Conservation (phyloP, 2,888 invertebrate species). For the Stenoptilia bipunctidactyla region DNA sequence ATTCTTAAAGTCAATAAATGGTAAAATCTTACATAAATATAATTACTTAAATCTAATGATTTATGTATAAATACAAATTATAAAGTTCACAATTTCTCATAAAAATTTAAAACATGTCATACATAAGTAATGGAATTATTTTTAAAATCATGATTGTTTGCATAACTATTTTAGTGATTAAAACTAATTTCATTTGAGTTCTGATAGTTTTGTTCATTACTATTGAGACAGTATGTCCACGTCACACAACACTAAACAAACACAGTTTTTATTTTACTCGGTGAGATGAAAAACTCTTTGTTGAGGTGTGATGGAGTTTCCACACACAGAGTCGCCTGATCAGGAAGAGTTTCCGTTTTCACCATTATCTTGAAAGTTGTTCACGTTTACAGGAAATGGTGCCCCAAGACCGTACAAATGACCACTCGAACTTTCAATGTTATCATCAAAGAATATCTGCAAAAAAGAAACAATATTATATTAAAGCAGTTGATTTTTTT, state of each 20-base stretch:
- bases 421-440: constrained; percentile 97
- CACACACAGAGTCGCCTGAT: constrained; percentile 27
- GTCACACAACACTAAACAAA: not conserved
- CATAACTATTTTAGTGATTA: constrained; percentile 3
- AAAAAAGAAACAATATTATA: constrained; percentile 19
- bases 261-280: constrained; percentile 23
- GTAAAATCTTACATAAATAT: constrained; percentile 1
- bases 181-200: too few relatives aligned
- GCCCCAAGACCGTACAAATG: constrained; percentile 96
- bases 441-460: constrained; percentile 98
- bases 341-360: constrained; percentile 74
- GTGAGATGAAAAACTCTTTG: constrained; percentile 36
- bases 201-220: constrained; percentile 1
- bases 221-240: too few relatives aligned
- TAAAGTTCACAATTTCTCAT: not conserved
- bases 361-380: constrained; percentile 76
- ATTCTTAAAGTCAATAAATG: not conserved
- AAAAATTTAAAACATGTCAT: not conserved
- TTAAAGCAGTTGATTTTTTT: too few relatives aligned
- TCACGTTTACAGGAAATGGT: constrained; percentile 83
- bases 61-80: not conserved
- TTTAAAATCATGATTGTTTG: constrained; percentile 3
- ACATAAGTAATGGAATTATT: not conserved
- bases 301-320: constrained; percentile 31
- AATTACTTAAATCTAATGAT: constrained; percentile 1